Percentiles rank a stretch among this genome's conserved stretches.
Conservation (phyloP, 2,113 vertebrate species). For the Scartelaos histophorus region DNA sequence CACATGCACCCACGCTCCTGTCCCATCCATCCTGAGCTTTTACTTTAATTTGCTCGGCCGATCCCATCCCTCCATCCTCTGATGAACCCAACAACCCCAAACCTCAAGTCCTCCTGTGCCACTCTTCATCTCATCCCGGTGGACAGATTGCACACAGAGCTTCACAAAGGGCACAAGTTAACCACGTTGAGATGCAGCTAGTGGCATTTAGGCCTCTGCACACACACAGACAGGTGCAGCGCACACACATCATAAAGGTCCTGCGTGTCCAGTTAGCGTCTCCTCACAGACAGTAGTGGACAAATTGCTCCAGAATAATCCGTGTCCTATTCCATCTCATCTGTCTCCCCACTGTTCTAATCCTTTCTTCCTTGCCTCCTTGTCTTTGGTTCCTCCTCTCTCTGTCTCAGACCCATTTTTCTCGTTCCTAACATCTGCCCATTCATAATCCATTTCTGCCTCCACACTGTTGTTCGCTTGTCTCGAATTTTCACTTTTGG, state of each 20-base stretch:
- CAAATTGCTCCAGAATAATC: conserved; percentile 53
- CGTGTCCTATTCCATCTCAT: conserved; percentile 37
- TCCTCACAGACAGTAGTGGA: conserved; percentile 43
- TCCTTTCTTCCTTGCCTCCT: conserved; percentile 46
- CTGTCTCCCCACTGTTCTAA: conserved; percentile 39
- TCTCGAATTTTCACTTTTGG: conserved; percentile 54
- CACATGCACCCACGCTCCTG: conserved; percentile 52
- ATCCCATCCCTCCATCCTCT: conserved; percentile 41
- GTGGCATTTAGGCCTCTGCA: conserved; percentile 47
- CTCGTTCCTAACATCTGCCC: conserved; percentile 35
- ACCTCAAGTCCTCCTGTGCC: conserved; percentile 64
- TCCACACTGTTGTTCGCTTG: conserved; percentile 32
- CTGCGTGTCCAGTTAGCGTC: conserved; percentile 15
- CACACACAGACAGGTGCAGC: conserved; percentile 18
- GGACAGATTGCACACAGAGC: conserved; percentile 31
- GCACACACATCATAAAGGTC: conserved; percentile 9
- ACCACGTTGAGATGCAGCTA: conserved; percentile 26
- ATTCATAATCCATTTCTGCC: conserved; percentile 56
- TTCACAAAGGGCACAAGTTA: conserved; percentile 43
- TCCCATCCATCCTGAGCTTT: conserved; percentile 79
- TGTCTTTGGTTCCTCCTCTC: conserved; percentile 7
- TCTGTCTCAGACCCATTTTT: conserved; percentile 36
- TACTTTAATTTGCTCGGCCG: conserved; percentile 90
- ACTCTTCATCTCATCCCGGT: conserved; percentile 18
- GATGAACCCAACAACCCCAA: conserved; percentile 67